Percentiles rank a stretch among this genome's conserved stretches.
phyloP scores from a whole-genome alignment of 2,113 vertebrate genomes.

The Spizaetus ornatus region DNA sequence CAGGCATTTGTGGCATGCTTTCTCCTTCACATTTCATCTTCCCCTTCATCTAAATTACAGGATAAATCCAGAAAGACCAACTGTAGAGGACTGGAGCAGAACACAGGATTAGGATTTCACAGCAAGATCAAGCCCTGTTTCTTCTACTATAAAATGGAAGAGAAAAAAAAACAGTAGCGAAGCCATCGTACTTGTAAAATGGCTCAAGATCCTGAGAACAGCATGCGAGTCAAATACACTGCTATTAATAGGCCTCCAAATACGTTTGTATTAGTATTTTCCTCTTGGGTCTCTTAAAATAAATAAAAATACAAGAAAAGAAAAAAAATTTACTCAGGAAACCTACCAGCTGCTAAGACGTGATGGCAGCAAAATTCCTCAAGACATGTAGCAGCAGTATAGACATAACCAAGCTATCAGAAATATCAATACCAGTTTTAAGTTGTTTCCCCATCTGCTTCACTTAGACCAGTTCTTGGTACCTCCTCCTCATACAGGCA shows the following conservation, averaged over 20 bases:
- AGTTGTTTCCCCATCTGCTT: not conserved
- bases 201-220: not conserved
- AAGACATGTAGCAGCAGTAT: not conserved
- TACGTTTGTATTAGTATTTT: not conserved
- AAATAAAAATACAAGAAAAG: not conserved
- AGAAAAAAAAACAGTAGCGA: not conserved
- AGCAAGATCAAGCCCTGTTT: not conserved
- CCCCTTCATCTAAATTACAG: not conserved
- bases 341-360: not conserved
- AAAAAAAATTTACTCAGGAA: not conserved
- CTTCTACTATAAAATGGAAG: not conserved
- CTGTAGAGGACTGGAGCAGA: not conserved
- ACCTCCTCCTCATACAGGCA: not conserved
- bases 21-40: not conserved
- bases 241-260: slow-evolving; percentile 12
- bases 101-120: not conserved
- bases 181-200: not conserved
- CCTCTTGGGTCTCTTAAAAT: not conserved
- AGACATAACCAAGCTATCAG: not conserved
- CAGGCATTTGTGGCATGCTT: not conserved
- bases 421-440: not conserved
- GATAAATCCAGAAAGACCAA: not conserved
- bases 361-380: not conserved
- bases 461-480: not conserved
- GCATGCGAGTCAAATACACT: not conserved